Evolutionary conservation across 1,140 invertebrate genomes (phyloP).

Genomic region (Platorchestia sp.): DNA sequence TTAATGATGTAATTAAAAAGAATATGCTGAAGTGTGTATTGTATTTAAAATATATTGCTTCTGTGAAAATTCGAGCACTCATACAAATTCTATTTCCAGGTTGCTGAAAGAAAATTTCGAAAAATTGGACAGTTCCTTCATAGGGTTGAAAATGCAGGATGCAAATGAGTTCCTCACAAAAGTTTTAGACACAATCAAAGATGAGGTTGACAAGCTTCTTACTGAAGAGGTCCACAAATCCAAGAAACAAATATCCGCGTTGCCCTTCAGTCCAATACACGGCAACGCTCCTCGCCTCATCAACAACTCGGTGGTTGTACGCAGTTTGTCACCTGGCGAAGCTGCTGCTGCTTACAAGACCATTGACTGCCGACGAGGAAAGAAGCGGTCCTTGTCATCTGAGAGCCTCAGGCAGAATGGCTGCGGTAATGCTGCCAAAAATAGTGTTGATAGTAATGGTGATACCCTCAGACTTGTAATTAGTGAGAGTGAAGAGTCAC

Average conservation of each 20-base stretch:
- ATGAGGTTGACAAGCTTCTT: constrained; percentile 66
- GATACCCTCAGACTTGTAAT: not conserved
- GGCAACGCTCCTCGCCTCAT: constrained; percentile 13
- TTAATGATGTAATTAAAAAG: no score
- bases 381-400: not conserved
- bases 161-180: constrained; percentile 68
- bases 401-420: not conserved
- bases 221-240: constrained; percentile 15
- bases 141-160: constrained; percentile 68
- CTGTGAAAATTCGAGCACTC: not conserved
- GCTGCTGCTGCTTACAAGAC: constrained; percentile 26
- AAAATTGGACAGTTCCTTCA: constrained; percentile 66
- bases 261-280: constrained; percentile 59
- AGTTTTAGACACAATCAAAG: constrained; percentile 67
- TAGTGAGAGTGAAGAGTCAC: not conserved
- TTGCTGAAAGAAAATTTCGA: constrained; percentile 66
- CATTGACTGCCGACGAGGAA: not conserved
- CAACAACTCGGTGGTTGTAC: not conserved
- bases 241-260: not conserved
- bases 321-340: constrained; percentile 39
- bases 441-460: not conserved
- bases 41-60: not conserved
- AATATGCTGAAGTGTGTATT: not conserved
- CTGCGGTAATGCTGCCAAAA: not conserved
- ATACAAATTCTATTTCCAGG: constrained; percentile 56